These are phyloP conservation scores for Neomonachus schauinslandi DNA, from an alignment of 2,113 vertebrate genomes.

Conservation along the genomic window DNA sequence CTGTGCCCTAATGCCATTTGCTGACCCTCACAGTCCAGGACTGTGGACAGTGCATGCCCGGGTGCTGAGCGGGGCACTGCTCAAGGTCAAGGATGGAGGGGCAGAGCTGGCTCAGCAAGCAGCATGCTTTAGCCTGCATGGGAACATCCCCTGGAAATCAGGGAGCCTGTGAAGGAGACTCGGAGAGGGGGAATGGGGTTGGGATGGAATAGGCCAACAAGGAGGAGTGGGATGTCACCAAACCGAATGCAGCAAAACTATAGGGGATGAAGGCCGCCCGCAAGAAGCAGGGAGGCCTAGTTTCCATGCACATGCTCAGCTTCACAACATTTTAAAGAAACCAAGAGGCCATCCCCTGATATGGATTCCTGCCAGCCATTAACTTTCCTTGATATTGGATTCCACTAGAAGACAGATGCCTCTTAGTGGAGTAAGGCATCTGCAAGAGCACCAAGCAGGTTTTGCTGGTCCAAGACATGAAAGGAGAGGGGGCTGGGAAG, in stretches of 20 bases:
- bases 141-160: neutral
- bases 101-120: neutral
- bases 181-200: conserved; percentile 11
- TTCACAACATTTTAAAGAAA: neutral
- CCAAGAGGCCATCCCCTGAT: neutral
- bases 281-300: neutral
- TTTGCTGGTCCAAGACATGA: neutral
- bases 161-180: neutral
- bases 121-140: neutral
- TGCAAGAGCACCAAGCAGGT: neutral
- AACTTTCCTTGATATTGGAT: neutral
- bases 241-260: fast-evolving
- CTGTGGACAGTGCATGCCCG: neutral
- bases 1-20: neutral
- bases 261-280: neutral
- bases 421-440: neutral
- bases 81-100: conserved; percentile 4
- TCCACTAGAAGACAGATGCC: neutral
- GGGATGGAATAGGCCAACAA: neutral
- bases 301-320: neutral
- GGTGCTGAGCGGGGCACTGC: neutral
- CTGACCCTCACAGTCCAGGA: neutral
- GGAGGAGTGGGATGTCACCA: neutral
- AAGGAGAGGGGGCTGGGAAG: neutral
- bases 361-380: neutral